phyloP scores from a whole-genome alignment of 2,888 invertebrate species.

The Eurois occulta region DNA sequence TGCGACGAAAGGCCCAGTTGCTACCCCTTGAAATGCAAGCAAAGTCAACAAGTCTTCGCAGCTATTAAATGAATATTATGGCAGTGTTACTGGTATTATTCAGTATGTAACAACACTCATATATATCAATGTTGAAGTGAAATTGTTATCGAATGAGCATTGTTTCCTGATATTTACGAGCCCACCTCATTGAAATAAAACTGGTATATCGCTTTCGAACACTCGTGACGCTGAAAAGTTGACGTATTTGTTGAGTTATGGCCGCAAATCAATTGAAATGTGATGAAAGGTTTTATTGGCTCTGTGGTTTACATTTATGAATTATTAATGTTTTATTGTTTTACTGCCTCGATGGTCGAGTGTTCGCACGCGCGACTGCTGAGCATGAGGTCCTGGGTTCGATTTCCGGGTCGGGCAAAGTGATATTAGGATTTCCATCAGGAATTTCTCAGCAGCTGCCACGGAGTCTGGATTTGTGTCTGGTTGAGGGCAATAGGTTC shows the following conservation, averaged over 20 bases:
- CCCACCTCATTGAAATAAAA: slow-evolving; percentile 44
- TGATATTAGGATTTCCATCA: too few species aligned
- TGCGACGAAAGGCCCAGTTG: background rate
- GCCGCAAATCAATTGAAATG: slow-evolving; percentile 31
- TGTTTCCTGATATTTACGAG: slow-evolving; percentile 41
- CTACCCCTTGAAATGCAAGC: background rate
- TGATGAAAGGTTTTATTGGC: background rate
- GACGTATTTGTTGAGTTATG: slow-evolving; percentile 27
- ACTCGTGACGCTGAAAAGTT: slow-evolving; percentile 33
- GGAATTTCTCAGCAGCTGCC: too few species aligned
- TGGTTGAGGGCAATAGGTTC: too few species aligned
- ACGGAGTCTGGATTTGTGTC: too few species aligned
- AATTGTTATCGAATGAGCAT: slow-evolving; percentile 32
- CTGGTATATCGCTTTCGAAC: slow-evolving; percentile 41
- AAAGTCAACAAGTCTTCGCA: background rate
- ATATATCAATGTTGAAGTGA: slow-evolving; percentile 30
- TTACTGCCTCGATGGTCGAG: background rate
- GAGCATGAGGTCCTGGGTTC: background rate
- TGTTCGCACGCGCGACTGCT: background rate
- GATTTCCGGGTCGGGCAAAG: too few species aligned
- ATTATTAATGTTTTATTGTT: background rate
- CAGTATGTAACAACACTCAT: slow-evolving; percentile 20
- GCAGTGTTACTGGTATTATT: slow-evolving; percentile 3
- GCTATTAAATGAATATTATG: slow-evolving; percentile 1
- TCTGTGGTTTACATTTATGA: background rate